Percentiles rank a stretch among this genome's conserved stretches.
These are phyloP conservation scores for Didymodactylos carnosus DNA, from an alignment of 2,888 invertebrate species.

Conservation along the genomic window DNA sequence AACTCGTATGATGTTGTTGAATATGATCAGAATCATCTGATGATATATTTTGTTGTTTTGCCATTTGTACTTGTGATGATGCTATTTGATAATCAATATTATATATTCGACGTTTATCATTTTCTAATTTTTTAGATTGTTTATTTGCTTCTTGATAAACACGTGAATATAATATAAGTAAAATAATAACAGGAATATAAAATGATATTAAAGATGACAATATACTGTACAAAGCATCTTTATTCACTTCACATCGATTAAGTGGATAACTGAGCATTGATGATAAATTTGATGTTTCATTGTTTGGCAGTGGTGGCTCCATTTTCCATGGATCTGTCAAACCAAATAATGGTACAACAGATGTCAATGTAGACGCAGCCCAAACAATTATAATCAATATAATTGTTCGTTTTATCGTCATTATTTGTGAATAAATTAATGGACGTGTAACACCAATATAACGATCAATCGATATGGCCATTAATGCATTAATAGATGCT, in stretches of 20 bases:
- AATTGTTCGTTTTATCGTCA: constrained; percentile 26
- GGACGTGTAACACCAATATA: constrained; percentile 13
- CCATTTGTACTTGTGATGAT: neutral
- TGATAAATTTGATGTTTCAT: neutral
- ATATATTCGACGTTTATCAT: constrained; percentile 23
- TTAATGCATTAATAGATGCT: constrained; percentile 7
- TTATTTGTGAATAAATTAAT: constrained; percentile 19
- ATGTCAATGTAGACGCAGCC: constrained; percentile 43
- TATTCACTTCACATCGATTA: constrained; percentile 42
- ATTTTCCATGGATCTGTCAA: constrained; percentile 32
- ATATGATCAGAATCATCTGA: too few relatives aligned
- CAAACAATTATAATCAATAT: constrained; percentile 39
- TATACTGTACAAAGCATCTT: constrained; percentile 44
- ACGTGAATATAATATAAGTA: constrained; percentile 44
- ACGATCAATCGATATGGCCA: constrained; percentile 11
- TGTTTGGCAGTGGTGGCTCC: constrained; percentile 30
- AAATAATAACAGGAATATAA: constrained; percentile 46
- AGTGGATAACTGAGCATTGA: too few relatives aligned
- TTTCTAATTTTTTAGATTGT: constrained; percentile 39
- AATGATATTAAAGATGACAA: constrained; percentile 48
- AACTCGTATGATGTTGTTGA: too few relatives aligned
- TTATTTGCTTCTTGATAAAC: constrained; percentile 41
- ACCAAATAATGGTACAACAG: constrained; percentile 45
- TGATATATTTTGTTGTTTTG: neutral
- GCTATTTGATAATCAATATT: neutral